Conservation (phyloP, 2,797 vertebrate species). For the Coendou prehensilis region DNA sequence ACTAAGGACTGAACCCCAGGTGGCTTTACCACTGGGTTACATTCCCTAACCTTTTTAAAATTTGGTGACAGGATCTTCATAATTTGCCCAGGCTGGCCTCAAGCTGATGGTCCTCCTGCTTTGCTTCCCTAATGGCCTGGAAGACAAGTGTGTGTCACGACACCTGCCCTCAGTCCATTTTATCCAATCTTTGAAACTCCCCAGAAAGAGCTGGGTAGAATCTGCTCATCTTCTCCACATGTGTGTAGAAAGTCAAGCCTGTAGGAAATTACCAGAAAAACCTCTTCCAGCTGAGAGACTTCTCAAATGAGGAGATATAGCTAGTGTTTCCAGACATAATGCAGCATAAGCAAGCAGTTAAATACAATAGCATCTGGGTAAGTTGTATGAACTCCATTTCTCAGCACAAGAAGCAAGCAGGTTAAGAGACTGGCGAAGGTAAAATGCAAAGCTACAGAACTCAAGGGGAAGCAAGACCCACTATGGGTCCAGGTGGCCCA, state of each 20-base stretch:
- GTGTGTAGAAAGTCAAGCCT: background rate
- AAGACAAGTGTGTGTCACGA: background rate
- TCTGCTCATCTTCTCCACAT: background rate
- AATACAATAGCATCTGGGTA: background rate
- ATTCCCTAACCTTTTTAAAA: background rate
- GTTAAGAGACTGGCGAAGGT: conserved; percentile 19
- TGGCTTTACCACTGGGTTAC: background rate
- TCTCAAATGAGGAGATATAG: background rate
- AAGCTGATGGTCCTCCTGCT: background rate
- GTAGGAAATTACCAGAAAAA: conserved; percentile 28
- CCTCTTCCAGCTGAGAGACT: conserved; percentile 12
- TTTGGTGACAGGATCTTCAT: background rate
- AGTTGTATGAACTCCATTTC: background rate
- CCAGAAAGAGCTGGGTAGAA: background rate
- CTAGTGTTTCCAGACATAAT: background rate
- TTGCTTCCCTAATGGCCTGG: background rate
- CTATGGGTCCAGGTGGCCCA: background rate
- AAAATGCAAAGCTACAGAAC: background rate
- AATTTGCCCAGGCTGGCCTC: background rate
- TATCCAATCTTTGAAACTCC: conserved; percentile 21
- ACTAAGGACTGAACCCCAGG: background rate
- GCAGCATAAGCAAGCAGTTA: conserved; percentile 12
- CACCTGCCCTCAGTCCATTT: background rate
- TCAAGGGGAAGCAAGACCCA: conserved; percentile 45
- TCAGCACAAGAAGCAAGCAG: background rate